Evolutionary conservation across 2,888 invertebrate species (phyloP), one percentile per base, ranked within the genome.

Genomic region (Diplolepis rosae): DNA sequence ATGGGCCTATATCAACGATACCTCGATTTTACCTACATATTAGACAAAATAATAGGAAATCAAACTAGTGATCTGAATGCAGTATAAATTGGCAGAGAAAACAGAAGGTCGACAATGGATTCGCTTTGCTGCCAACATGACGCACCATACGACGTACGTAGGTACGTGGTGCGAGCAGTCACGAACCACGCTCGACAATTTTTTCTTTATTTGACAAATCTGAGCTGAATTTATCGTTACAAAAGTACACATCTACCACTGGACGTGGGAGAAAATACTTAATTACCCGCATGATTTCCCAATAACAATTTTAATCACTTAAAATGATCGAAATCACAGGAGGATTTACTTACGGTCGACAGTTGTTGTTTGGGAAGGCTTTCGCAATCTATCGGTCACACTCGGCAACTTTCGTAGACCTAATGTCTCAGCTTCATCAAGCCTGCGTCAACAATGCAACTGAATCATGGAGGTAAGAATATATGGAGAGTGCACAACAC

Each of bases 331-430:
- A 61, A 61, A 32, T 61, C 61, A 61, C 61, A 67, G 11, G 84
- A 88, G 85, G 87, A 86, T 85, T 88, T 89, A 90, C 90, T 90
- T 89, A 90, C 90, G 89, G 89, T 88, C 89, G 88, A 89, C 85
- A 88, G 88, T 89, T 90, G 89, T 90, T 90, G 90, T 90, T 89
- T 89, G 89, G 88, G 89, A 87, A 86, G 87, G 84, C 85, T 85
- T 84, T 87, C 88, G 87, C 87, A 86, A 87, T 86, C 84, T 85
- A 81, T 88, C 88, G 88, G 85, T 82, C 83, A 80, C 76, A 81
- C 83, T 87, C 86, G 88, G 86, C 78, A 81, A 84, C 87, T 87
- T 87, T 85, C 87, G 88, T 45, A 9, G 18, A 45, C 18, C 45
- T 18, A 18, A n/a, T 18, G 18, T 7, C 45, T 9, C 7, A 18